A percentile compares a stretch with the other conserved stretches of the same genome.
These are phyloP conservation scores for Diabrotica balteata DNA, from an alignment of 2,888 invertebrate genomes.

Conservation along the genomic window DNA sequence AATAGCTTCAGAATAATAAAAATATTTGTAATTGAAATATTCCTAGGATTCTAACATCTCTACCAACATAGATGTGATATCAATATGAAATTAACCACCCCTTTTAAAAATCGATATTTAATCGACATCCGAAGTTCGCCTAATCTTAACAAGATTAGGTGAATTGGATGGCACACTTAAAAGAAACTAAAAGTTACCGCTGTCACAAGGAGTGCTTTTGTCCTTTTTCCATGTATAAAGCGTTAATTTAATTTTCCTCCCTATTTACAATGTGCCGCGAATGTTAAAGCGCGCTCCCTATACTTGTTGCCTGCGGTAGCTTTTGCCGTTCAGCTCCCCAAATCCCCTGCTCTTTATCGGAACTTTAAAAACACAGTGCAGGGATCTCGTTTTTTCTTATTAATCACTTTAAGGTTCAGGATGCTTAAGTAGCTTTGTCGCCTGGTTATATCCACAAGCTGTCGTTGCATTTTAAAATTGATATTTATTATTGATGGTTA, in stretches of 20 bases:
- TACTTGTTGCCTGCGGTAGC: constrained; percentile 57
- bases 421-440: constrained; percentile 37
- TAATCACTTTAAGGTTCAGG: constrained; percentile 49
- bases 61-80: too few relatives aligned
- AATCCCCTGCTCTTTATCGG: constrained; percentile 52
- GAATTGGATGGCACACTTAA: constrained; percentile 12
- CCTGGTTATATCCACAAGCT: constrained; percentile 8
- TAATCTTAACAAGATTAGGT: neutral
- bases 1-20: too few relatives aligned
- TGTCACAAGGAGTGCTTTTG: constrained; percentile 43
- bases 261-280: constrained; percentile 54
- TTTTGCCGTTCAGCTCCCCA: constrained; percentile 49
- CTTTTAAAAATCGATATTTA: too few relatives aligned
- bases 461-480: too few relatives aligned
- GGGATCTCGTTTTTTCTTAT: constrained; percentile 52
- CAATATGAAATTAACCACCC: too few relatives aligned
- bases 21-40: too few relatives aligned
- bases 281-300: constrained; percentile 53
- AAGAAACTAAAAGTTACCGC: constrained; percentile 4
- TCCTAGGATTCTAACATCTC: too few relatives aligned
- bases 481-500: too few relatives aligned
- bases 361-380: constrained; percentile 54
- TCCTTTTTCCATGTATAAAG: constrained; percentile 54
- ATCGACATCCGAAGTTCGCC: too few relatives aligned
- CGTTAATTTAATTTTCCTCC: constrained; percentile 58